Base-by-base conservation (phyloP, 2,797 vertebrate genomes). In the Petrocephalus schoutedeni region DNA sequence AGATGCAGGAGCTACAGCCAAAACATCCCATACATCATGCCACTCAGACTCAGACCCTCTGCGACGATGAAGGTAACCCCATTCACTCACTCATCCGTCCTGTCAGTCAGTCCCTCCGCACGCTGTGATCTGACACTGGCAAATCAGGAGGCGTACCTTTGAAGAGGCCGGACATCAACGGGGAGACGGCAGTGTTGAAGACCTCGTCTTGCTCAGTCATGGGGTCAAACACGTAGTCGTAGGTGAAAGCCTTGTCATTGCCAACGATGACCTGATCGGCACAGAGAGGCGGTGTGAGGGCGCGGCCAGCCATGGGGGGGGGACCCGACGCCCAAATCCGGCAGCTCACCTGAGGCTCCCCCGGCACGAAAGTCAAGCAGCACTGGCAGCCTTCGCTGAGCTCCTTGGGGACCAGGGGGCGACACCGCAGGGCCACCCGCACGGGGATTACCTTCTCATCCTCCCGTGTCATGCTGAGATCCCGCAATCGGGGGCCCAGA, bases 151-250 rank as follows among this genome's bases (percentile, higher is more conserved):
- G 9, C 10, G 92, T 93, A 98, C 98, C 98, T 97, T 97, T 98
- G 92, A 99, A 98, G 90, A 99, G 93, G 23, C 97, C 98, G 36
- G 89, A 89, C 87, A 99, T 88, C 85, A 99, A 95, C 0, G 97
- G 96, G 0, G 95, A 94, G 2, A 99, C 96, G 0, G 97, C 95
- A 0, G 94, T 93, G 86, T 67, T 96, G 92, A 97, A 99, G 7
- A 99, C 97, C 89, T 99, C 98, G 87, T 99, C 98, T 92, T 99
- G 98, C 90, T 99, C 98, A 0, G 95, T 93, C 9, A 95, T 94
- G 0, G 97, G 97, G 90, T 99, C 98, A 86, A 98, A 99, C 14
- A 99, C 97, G 86, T 96, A 98, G 89, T 99, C 98, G 0, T 98
- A 99, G 0, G 98, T 99, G 93, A 99, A 99, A 0, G 96, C 94